phyloP scores from a whole-genome alignment of 2,113 vertebrate species.

The Megaleporinus macrocephalus region DNA sequence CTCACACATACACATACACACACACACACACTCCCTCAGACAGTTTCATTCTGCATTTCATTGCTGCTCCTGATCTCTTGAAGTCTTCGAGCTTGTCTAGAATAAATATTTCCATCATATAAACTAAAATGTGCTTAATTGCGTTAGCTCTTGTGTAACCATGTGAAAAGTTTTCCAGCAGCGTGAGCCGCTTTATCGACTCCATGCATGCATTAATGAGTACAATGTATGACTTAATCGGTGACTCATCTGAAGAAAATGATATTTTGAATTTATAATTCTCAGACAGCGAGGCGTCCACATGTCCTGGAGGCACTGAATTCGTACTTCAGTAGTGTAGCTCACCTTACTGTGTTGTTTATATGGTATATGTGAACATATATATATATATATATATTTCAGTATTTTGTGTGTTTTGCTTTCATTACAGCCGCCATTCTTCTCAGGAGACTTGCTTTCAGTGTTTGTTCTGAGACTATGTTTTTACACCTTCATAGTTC shows the following conservation, averaged over 20 bases:
- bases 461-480: too few species aligned
- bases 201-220: slow-evolving; percentile 4
- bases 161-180: slow-evolving; percentile 11
- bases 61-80: background rate
- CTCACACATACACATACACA: too few species aligned
- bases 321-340: too few species aligned
- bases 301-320: background rate
- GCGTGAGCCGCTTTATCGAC: background rate
- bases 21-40: background rate
- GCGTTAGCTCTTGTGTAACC: slow-evolving; percentile 23
- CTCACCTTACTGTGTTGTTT: too few species aligned
- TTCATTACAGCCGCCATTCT: too few species aligned
- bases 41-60: background rate
- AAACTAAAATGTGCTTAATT: slow-evolving; percentile 13
- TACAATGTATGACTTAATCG: background rate
- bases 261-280: background rate
- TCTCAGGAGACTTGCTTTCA: too few species aligned
- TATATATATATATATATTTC: too few species aligned
- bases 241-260: slow-evolving; percentile 7
- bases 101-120: slow-evolving; percentile 27
- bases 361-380: too few species aligned
- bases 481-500: too few species aligned
- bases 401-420: too few species aligned
- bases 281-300: background rate
- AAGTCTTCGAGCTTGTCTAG: background rate